phyloP scores from a whole-genome alignment of 2,888 invertebrate species.

The Meliscaeva auricollis region DNA sequence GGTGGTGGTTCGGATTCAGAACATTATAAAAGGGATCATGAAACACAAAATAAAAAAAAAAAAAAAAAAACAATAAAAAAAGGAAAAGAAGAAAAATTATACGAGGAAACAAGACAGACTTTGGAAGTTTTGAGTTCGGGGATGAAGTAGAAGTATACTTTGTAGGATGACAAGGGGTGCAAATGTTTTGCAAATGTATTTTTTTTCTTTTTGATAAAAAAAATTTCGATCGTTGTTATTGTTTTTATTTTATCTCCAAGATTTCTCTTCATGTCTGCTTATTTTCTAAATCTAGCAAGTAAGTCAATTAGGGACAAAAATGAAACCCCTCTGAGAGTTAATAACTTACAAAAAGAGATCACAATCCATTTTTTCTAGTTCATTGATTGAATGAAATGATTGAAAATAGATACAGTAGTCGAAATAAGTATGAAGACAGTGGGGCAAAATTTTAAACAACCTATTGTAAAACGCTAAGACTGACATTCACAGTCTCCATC shows the following conservation, averaged over 20 bases:
- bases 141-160: conserved; percentile 69
- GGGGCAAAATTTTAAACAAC: too few relatives aligned
- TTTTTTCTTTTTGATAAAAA: neutral
- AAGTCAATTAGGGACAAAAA: too few relatives aligned
- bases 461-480: too few relatives aligned
- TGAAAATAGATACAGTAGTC: too few relatives aligned
- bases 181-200: conserved; percentile 66
- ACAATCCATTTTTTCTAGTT: too few relatives aligned
- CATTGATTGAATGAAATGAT: too few relatives aligned
- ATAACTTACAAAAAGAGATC: too few relatives aligned
- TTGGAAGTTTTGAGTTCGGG: conserved; percentile 53
- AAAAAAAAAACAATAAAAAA: conserved; percentile 35
- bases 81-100: conserved; percentile 29
- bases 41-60: conserved; percentile 18
- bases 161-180: conserved; percentile 67
- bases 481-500: too few relatives aligned
- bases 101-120: conserved; percentile 61
- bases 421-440: too few relatives aligned
- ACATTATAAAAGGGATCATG: conserved; percentile 72
- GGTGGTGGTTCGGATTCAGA: conserved; percentile 70
- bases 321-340: too few relatives aligned
- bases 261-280: neutral
- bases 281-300: neutral
- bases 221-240: neutral
- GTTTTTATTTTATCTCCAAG: conserved; percentile 12